phyloP scores from a whole-genome alignment of 2,113 vertebrate genomes.

The Callorhinus ursinus region DNA sequence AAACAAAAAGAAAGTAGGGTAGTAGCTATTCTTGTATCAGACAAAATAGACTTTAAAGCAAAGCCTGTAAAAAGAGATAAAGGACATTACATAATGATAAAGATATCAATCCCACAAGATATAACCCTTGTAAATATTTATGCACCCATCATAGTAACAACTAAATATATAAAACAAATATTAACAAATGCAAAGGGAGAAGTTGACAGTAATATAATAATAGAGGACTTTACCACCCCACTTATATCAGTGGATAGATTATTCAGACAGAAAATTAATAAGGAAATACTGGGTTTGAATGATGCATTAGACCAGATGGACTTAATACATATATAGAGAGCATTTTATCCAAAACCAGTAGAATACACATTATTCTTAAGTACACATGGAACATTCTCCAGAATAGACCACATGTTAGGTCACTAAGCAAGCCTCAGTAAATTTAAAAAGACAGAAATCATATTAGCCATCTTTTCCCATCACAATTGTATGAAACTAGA shows the following conservation, averaged over 20 bases:
- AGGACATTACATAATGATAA: neutral
- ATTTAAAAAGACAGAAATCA: neutral
- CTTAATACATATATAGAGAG: neutral
- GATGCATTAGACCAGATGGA: neutral
- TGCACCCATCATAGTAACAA: neutral
- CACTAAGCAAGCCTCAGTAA: neutral
- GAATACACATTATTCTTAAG: neutral
- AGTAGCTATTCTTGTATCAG: neutral
- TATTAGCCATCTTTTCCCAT: neutral
- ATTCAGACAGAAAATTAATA: neutral
- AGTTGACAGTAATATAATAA: neutral
- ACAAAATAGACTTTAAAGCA: neutral
- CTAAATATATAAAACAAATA: neutral
- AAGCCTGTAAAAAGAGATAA: neutral
- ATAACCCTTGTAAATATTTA: neutral
- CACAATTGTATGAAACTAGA: neutral
- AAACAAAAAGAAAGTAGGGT: neutral
- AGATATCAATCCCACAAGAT: neutral
- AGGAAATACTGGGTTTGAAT: neutral
- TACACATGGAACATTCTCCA: neutral
- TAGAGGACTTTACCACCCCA: neutral
- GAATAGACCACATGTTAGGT: neutral
- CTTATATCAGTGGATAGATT: neutral
- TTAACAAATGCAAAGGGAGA: neutral
- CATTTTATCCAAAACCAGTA: neutral